Evolutionary conservation across 1,140 invertebrate species (phyloP), one percentile per base, ranked within the genome.

Genomic region (Venturia canescens): DNA sequence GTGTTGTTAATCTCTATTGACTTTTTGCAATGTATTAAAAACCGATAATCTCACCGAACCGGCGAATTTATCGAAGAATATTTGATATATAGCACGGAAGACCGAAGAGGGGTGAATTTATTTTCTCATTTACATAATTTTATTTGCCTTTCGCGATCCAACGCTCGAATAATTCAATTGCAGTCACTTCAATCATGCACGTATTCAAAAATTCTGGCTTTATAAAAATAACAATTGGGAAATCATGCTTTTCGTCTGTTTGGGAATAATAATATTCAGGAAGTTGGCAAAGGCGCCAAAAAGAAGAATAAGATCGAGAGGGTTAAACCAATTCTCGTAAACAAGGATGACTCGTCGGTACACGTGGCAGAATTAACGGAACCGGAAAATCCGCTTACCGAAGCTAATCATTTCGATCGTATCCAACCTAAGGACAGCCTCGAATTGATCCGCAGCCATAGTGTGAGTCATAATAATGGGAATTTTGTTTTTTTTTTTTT

Each of bases 351-450:
- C 79, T 89, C 93, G 4, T 88, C 90, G 76, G 83, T 90, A 26
- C 84, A 94, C 16, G 86, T 90, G 26, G 84, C 94, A 13, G 86
- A 91, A 82, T 77, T 84, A 83, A 87, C 78, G 83, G 70, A 83
- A 74, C 85, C 89, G 26, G 88, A 92, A 78, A 63, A 82, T 80
- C 69, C 86, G 31, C 79, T 78, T 26, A 79, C 75, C 34, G 92
- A 92, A 31, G 84, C 91, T 50, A 97, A 97, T 93, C 94, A 95
- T 90, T 97, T 97, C 91, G 95, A 96, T 84, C 90, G 94, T 84
- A 95, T 94, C 90, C 95, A 94, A 80, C 96, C 96, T 76, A 97
- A 97, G 92, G 96, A 97, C 92, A 95, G 96, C 83, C 94, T 96
- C 83, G 95, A 96, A 90, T 91, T 97, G 74, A 92, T 92, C 83